Evolutionary conservation across 2,113 vertebrate genomes (phyloP).

Genomic region (Haliaeetus leucogaster): DNA sequence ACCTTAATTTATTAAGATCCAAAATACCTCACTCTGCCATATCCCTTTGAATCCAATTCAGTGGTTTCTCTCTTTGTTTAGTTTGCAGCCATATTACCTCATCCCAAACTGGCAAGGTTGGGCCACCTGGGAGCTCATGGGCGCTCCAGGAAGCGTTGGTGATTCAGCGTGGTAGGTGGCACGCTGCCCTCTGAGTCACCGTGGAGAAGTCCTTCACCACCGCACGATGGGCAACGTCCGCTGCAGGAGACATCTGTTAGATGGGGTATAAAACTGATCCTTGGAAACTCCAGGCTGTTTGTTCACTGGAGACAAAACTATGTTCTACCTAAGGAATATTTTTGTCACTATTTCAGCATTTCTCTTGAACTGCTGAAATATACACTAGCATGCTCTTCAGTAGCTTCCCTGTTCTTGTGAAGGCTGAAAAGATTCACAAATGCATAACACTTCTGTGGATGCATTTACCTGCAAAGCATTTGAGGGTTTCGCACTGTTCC

Average conservation of each 20-base stretch:
- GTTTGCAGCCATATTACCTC: neutral
- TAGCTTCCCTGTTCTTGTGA: neutral
- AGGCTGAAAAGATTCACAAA: neutral
- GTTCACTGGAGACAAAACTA: neutral
- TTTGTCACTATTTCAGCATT: neutral
- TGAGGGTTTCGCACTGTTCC: neutral
- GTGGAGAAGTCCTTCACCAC: neutral
- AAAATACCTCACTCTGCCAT: neutral
- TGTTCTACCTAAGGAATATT: neutral
- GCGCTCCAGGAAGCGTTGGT: neutral
- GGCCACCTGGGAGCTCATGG: neutral
- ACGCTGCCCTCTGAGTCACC: neutral
- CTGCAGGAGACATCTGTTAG: neutral
- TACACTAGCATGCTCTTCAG: neutral
- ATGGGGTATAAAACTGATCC: neutral
- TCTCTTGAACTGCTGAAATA: neutral
- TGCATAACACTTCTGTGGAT: neutral
- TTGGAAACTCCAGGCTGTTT: neutral
- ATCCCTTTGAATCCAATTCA: neutral
- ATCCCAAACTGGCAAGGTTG: neutral
- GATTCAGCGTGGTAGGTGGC: neutral
- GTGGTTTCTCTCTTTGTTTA: neutral
- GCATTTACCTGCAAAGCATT: neutral
- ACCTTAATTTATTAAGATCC: neutral
- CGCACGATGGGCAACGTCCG: accelerated